phyloP scores from a whole-genome alignment of 2,797 vertebrate genomes.

The Malurus splendens region DNA sequence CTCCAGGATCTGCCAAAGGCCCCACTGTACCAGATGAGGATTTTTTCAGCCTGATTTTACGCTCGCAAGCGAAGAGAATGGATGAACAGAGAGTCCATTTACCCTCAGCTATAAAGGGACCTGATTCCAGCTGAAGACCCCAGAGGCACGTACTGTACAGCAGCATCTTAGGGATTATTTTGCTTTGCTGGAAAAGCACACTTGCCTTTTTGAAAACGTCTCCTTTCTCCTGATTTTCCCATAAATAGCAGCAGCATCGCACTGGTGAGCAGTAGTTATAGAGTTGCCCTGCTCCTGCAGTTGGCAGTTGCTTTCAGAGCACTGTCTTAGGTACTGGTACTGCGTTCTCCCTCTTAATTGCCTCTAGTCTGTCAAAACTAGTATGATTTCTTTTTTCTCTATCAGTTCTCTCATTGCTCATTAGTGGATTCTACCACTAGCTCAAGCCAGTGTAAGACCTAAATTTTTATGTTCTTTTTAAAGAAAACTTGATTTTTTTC shows the following conservation, averaged over 20 bases:
- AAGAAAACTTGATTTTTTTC: not conserved
- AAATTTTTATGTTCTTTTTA: not conserved
- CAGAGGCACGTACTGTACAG: not conserved
- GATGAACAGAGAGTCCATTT: conserved; percentile 92
- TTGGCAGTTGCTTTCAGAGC: not conserved
- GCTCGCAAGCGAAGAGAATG: conserved; percentile 94
- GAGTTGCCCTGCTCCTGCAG: not conserved
- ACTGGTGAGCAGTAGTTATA: not conserved
- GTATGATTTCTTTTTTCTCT: not conserved
- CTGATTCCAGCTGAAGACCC: conserved; percentile 68
- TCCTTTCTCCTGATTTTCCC: not conserved
- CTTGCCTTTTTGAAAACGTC: not conserved
- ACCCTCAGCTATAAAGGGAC: conserved; percentile 71
- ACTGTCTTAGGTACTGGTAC: not conserved
- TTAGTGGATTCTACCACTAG: not conserved
- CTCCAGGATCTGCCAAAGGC: conserved; percentile 82
- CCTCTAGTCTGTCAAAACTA: not conserved
- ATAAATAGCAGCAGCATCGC: not conserved
- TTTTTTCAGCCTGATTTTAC: conserved; percentile 96
- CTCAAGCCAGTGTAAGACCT: not conserved
- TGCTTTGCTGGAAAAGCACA: not conserved
- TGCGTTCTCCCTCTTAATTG: not conserved
- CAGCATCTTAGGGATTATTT: not conserved
- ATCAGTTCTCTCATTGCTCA: conserved; percentile 15
- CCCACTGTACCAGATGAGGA: conserved; percentile 95